Base-by-base conservation (phyloP, 2,888 invertebrate genomes). In the Drosophila algonquin region DNA sequence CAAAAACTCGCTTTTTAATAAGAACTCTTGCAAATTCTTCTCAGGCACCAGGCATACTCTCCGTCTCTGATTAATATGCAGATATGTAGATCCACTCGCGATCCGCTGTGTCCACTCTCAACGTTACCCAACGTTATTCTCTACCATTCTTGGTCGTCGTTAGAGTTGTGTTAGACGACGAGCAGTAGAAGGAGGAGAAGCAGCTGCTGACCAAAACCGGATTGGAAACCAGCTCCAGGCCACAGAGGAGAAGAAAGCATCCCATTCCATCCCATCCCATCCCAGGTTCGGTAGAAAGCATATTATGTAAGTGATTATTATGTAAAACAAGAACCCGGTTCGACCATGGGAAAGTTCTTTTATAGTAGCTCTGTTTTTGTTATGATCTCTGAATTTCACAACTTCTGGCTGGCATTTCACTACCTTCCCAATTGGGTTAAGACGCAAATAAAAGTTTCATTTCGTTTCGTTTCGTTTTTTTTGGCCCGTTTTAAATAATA, bases 1-100 rank as follows among this genome's bases (percentile, higher is more conserved):
- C 63, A 56, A 69, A 71, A 63, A 88, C 83, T 83, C 89, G 83
- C 83, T 83, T 83, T 83, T 83, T 83, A 87, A 83, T 83, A 83
- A 83, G 83, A 88, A 88, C 88, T 83, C 89, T 89, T 88, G 87
- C 84, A 74, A 83, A 83, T 83, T 87, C 88, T 82, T 53, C 61
- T 63, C 72, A 40, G 44, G 59, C 69, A 48, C 61, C 72, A 40
- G 27, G 59, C 69, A 48, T 52, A 47, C 70, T 51, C 65, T 63
- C 30, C n/a, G 63, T 61, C 63, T 75, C 62, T 88, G 84, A 88
- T 88, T 88, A 83, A 88, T 83, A 83, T 83, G 87, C 84, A 83
- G 71, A 87, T 81, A 76, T 63, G 59, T 71, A 68, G 69, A 67
- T 72, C 65, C 67, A 48, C 32, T 56, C 47, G 40, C 32, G 47